phyloP scores from a whole-genome alignment of 2,888 invertebrate species.

The Mystacides longicornis region DNA sequence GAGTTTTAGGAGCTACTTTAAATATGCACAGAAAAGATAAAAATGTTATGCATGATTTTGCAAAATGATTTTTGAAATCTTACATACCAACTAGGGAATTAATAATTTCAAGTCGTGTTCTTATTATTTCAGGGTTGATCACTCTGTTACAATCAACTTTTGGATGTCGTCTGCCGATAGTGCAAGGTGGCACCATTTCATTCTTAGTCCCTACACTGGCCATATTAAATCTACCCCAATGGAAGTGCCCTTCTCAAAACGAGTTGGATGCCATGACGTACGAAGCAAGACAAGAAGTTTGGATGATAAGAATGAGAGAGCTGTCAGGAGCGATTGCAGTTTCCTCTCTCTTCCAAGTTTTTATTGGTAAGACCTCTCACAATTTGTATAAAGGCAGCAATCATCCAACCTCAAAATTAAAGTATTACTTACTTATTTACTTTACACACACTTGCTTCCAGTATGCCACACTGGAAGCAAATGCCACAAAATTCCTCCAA shows the following conservation, averaged over 20 bases:
- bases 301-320: constrained; percentile 72
- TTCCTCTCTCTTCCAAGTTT: constrained; percentile 66
- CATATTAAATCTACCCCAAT: constrained; percentile 61
- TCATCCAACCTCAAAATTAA: too few species aligned
- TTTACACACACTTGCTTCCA: too few species aligned
- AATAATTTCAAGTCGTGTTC: not conserved
- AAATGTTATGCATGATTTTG: too few species aligned
- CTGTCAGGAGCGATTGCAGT: constrained; percentile 78
- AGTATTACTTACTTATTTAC: too few species aligned
- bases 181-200: constrained; percentile 74
- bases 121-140: constrained; percentile 50
- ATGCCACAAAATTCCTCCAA: too few species aligned
- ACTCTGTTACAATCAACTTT: constrained; percentile 67
- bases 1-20: too few species aligned
- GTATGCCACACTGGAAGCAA: too few species aligned
- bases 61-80: too few species aligned
- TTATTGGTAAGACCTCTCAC: constrained; percentile 66
- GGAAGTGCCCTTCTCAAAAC: constrained; percentile 58
- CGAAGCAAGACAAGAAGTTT: constrained; percentile 52
- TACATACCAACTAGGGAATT: too few species aligned
- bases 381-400: too few species aligned
- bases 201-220: constrained; percentile 74
- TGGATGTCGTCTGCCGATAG: constrained; percentile 68
- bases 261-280: constrained; percentile 47
- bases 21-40: too few species aligned